Evolutionary conservation across 2,888 invertebrate species (phyloP), one percentile per base, ranked within the genome.

Genomic region (Empis stercorea): DNA sequence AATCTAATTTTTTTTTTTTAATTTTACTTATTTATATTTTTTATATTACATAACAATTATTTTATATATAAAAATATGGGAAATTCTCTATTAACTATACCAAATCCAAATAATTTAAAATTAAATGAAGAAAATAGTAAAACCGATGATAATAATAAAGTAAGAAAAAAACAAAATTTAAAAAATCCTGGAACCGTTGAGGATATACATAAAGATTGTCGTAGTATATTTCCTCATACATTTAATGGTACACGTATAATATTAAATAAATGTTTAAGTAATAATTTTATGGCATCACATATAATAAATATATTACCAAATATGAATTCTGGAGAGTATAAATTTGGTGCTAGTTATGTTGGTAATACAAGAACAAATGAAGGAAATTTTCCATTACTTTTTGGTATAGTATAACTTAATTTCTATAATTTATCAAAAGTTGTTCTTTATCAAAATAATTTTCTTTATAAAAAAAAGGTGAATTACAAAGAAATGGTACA

Each of bases 201-300:
- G 7, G 47, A 51, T 30, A 37, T 51, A 14, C 47, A 47, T 30
- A 51, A 49, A 30, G 51, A 51, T 30, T 51, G 47, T 40, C 47
- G 41, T 11, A 44, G 47, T 36, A 37, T 51, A 3, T 41, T 49
- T 34, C 51, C 51, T 7, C 34, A 40, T 17, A 46, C 46, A 15
- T 38, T 15, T 17, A 47, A 45, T 14, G 51, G 51, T 5, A 49
- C 47, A 10, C 40, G 44, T 7, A 13, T 51, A 6, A 39, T 46
- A 7, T 11, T 49, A 3, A 41, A 45, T n/a, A 43, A 46, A 15
- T 43, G 37, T 36, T 37, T 51, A 20, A 51, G 44, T 17, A 47
- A 49, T 20, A 38, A 51, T 23, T 49, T 51, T 41, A 49, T 49
- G 39, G 20, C 49, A 30, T 40, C 44, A 3, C 51, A 51, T 38